A percentile compares a stretch with the other conserved stretches of the same genome.
phyloP scores from a whole-genome alignment of 2,797 vertebrate genomes.

The Phrynocephalus guinanensis region DNA sequence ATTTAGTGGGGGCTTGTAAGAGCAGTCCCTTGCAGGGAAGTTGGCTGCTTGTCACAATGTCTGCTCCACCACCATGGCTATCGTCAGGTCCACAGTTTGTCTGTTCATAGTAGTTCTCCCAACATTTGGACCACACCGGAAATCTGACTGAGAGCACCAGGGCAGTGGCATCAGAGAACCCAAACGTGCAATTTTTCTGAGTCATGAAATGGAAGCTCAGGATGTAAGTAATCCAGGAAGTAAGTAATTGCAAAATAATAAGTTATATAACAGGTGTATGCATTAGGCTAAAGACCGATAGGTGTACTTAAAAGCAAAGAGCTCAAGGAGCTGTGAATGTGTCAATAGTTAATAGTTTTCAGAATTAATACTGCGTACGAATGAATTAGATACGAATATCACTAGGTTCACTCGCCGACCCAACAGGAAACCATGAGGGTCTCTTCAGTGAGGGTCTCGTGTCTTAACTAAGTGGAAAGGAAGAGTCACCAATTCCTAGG shows the following conservation, averaged over 20 bases:
- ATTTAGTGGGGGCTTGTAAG: not conserved
- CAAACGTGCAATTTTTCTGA: not conserved
- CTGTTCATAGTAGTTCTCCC: not conserved
- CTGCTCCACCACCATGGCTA: not conserved
- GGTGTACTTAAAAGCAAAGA: not conserved
- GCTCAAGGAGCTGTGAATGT: too few relatives aligned
- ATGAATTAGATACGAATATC: not conserved
- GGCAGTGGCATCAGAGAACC: not conserved
- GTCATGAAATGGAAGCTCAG: not conserved
- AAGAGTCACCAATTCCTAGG: too few relatives aligned
- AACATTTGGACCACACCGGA: not conserved
- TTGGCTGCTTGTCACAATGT: not conserved
- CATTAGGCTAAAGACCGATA: not conserved
- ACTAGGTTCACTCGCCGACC: not conserved
- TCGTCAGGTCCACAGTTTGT: not conserved
- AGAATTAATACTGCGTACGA: too few relatives aligned
- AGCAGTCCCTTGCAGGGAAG: not conserved
- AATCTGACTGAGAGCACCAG: not conserved
- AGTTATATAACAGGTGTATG: not conserved
- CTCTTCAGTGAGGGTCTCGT: not conserved
- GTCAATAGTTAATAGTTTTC: not conserved
- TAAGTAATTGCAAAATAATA: slow-evolving; percentile 13
- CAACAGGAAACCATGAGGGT: not conserved
- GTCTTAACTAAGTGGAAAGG: too few relatives aligned
- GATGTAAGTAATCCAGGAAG: not conserved